phyloP scores from a whole-genome alignment of 2,888 invertebrate genomes.

The Dioctria rufipes region DNA sequence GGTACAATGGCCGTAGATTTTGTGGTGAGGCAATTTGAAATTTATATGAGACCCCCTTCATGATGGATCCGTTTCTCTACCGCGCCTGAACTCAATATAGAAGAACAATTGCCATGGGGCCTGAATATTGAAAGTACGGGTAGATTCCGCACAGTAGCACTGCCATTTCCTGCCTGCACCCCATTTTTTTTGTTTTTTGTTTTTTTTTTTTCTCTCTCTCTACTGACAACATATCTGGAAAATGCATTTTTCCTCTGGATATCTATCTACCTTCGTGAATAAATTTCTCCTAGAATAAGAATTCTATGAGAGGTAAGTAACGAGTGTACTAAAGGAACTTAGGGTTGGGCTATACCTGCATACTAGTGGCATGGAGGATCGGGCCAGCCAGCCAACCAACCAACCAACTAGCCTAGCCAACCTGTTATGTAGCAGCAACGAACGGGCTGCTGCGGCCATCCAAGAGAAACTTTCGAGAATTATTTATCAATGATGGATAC shows the following conservation, averaged over 20 bases:
- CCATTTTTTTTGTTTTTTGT: background rate
- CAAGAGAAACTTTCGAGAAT: constrained; percentile 49
- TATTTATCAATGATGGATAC: constrained; percentile 52
- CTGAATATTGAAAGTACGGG: constrained; percentile 33
- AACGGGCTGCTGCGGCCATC: constrained; percentile 19
- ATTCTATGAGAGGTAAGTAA: constrained; percentile 34
- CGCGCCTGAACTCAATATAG: background rate
- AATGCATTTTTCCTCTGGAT: constrained; percentile 43
- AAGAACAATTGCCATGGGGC: constrained; percentile 48
- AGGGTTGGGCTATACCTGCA: background rate
- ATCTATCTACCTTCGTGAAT: constrained; percentile 40
- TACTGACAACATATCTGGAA: constrained; percentile 45
- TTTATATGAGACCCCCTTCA: constrained; percentile 42
- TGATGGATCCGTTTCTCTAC: constrained; percentile 1
- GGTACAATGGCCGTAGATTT: constrained; percentile 39
- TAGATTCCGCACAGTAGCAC: background rate
- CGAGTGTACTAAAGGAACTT: constrained; percentile 29
- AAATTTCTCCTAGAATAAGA: constrained; percentile 41
- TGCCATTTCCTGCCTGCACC: constrained; percentile 36
- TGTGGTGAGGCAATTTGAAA: constrained; percentile 45
- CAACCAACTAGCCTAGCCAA: background rate
- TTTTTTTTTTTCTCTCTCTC: background rate
- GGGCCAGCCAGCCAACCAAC: background rate
- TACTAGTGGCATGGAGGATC: background rate
- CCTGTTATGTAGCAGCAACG: too few species aligned